Conservation (phyloP, 1,140 invertebrate genomes). For the Sycophaga agraensis region DNA sequence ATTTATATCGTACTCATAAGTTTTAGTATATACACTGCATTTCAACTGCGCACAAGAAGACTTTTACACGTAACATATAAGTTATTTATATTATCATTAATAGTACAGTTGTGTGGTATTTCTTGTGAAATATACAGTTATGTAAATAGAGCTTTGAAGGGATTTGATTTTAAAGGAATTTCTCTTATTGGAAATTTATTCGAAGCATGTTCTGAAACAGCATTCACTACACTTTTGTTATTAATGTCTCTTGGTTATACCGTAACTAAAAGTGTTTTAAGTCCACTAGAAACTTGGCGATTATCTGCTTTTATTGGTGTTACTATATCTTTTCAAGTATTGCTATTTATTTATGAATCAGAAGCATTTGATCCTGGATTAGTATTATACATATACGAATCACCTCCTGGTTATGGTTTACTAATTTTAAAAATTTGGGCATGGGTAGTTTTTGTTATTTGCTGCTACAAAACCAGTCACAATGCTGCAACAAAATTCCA, state of each 20-base stretch:
- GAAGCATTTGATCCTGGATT: slow-evolving; percentile 85
- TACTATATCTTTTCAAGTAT: slow-evolving; percentile 61
- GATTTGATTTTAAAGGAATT: slow-evolving; percentile 34
- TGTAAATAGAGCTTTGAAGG: slow-evolving; percentile 33
- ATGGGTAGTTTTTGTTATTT: slow-evolving; percentile 83
- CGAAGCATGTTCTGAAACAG: slow-evolving; percentile 70
- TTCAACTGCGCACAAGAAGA: slow-evolving; percentile 73
- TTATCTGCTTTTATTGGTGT: slow-evolving; percentile 77
- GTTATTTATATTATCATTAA: slow-evolving; percentile 74
- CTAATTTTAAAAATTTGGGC: slow-evolving; percentile 75
- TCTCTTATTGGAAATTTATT: slow-evolving; percentile 64
- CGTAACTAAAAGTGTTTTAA: slow-evolving; percentile 79
- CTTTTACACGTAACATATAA: slow-evolving; percentile 87
- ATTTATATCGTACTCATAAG: slow-evolving; percentile 56
- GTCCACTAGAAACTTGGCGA: slow-evolving; percentile 74
- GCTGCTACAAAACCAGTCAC: slow-evolving; percentile 54
- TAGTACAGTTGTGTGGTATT: slow-evolving; percentile 67
- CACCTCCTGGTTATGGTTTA: slow-evolving; percentile 81
- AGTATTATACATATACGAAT: slow-evolving; percentile 88
- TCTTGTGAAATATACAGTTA: slow-evolving; percentile 31
- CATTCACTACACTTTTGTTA: slow-evolving; percentile 77
- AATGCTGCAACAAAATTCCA: slow-evolving; percentile 48
- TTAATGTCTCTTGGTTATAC: slow-evolving; percentile 88
- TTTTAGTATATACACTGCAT: slow-evolving; percentile 63
- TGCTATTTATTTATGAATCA: slow-evolving; percentile 78